Conservation (phyloP, 2,113 vertebrate genomes). For the Nycticorax nycticorax region DNA sequence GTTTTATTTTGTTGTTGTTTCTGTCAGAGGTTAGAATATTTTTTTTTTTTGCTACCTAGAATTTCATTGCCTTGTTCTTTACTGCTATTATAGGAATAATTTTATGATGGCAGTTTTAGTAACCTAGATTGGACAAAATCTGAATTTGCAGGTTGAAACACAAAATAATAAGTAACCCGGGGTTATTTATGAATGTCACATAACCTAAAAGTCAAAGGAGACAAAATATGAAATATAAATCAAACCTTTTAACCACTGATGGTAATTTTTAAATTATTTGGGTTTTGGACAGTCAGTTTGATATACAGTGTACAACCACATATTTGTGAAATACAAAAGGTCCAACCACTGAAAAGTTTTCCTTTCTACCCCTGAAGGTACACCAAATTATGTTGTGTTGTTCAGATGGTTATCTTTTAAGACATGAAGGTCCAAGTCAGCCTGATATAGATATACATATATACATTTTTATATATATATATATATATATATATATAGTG, state of each 20-base stretch:
- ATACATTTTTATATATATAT: no score
- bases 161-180: background rate
- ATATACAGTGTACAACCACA: background rate
- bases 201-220: background rate
- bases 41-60: fast-evolving
- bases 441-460: background rate
- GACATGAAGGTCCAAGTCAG: background rate
- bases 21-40: background rate
- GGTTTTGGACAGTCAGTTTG: background rate
- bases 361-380: background rate
- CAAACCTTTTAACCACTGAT: background rate
- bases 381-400: background rate
- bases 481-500: fast-evolving
- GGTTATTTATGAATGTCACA: background rate
- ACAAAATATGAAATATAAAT: background rate
- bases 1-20: background rate
- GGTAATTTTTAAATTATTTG: background rate
- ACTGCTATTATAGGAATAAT: background rate
- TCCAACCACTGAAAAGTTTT: background rate
- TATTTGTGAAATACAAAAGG: background rate
- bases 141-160: background rate
- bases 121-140: background rate
- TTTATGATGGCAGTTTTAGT: background rate
- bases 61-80: background rate
- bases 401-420: background rate